Conservation (phyloP, 2,113 vertebrate species). For the Bufo gargarizans region DNA sequence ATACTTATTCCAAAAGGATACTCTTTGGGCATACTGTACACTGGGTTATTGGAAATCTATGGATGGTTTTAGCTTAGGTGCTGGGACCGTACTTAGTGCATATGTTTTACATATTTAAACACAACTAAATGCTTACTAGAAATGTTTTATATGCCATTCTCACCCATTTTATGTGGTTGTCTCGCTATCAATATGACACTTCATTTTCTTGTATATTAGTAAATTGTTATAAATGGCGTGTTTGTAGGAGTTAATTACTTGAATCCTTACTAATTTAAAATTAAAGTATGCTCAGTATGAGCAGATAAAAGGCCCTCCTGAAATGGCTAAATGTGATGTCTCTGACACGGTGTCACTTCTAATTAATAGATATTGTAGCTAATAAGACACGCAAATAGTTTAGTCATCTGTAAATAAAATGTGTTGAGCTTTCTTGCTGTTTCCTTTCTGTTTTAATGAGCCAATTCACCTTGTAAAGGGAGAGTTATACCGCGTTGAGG, state of each 20-base stretch:
- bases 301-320: background rate
- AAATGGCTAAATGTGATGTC: slow-evolving; percentile 15
- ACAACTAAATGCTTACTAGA: background rate
- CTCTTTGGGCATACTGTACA: no score
- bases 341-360: background rate
- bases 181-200: background rate
- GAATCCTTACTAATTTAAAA: background rate
- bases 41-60: no score
- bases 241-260: slow-evolving; percentile 12
- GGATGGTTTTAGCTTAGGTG: no score
- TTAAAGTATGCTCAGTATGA: background rate
- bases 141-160: background rate
- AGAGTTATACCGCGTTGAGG: slow-evolving; percentile 14
- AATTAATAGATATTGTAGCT: slow-evolving; percentile 16
- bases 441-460: background rate
- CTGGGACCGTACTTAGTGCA: no score
- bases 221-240: background rate
- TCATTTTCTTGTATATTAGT: background rate
- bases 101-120: no score
- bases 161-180: background rate
- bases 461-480: slow-evolving; percentile 2
- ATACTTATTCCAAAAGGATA: no score
- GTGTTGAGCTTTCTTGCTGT: background rate
- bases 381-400: background rate
- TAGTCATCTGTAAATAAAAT: slow-evolving; percentile 33